Conservation (phyloP, 1,140 invertebrate genomes). For the Bacillus rossius region DNA sequence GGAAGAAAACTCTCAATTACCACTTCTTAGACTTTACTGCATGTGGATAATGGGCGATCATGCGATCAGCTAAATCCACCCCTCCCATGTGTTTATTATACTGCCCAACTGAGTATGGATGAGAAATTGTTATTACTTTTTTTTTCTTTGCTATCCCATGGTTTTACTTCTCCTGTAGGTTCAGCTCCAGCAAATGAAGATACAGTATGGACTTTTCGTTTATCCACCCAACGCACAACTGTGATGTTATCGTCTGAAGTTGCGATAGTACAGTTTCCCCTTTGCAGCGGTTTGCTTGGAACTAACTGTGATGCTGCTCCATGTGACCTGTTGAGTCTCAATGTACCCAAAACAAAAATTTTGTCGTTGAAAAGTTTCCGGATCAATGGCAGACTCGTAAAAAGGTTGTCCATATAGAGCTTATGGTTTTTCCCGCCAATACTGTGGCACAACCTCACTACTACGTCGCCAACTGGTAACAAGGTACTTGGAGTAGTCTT, state of each 20-base stretch:
- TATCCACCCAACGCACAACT: constrained; percentile 24
- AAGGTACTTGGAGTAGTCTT: background rate
- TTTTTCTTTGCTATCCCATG: constrained; percentile 22
- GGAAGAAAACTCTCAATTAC: constrained; percentile 25
- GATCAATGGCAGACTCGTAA: constrained; percentile 16
- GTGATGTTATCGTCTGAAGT: constrained; percentile 14
- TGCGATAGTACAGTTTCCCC: constrained; percentile 13
- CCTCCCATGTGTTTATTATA: constrained; percentile 20
- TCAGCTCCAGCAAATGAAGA: constrained; percentile 21
- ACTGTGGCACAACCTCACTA: constrained; percentile 4
- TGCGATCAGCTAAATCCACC: constrained; percentile 26
- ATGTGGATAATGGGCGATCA: constrained; percentile 24
- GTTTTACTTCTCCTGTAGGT: constrained; percentile 14
- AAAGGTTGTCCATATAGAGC: constrained; percentile 22
- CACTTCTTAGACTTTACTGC: constrained; percentile 21
- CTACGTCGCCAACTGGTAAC: constrained; percentile 10
- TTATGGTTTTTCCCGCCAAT: constrained; percentile 15
- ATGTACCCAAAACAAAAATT: constrained; percentile 17
- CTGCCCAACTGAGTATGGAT: constrained; percentile 17
- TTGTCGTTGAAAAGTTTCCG: constrained; percentile 5
- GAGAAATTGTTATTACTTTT: constrained; percentile 18
- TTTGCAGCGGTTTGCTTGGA: constrained; percentile 17
- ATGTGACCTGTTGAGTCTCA: constrained; percentile 15
- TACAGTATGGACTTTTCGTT: constrained; percentile 21
- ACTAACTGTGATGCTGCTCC: constrained; percentile 6